Evolutionary conservation across 2,113 vertebrate genomes (phyloP).

Genomic region (Trematomus loennbergii): DNA sequence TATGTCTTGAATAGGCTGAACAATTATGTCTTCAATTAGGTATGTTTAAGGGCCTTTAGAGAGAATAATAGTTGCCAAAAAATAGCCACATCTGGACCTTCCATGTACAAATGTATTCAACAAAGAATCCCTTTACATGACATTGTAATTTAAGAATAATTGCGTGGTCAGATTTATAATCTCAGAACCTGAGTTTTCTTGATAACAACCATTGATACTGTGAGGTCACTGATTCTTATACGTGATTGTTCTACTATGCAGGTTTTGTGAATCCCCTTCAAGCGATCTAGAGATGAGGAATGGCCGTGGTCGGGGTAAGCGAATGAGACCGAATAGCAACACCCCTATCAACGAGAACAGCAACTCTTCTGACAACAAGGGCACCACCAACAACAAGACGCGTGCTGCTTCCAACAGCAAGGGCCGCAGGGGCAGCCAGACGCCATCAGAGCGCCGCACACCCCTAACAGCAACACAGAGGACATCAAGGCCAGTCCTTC

Average conservation of each 20-base stretch:
- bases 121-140: not conserved
- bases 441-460: conserved; percentile 93
- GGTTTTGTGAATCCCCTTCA: conserved; percentile 99
- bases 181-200: not conserved
- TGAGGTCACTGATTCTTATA: conserved; percentile 1
- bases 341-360: conserved; percentile 91
- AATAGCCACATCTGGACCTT: not conserved
- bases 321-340: conserved; percentile 96
- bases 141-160: conserved; percentile 5
- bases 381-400: conserved; percentile 92
- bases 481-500: conserved; percentile 98
- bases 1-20: not conserved
- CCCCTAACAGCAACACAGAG: conserved; percentile 89
- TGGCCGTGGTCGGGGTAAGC: conserved; percentile 94
- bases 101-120: not conserved
- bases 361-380: conserved; percentile 92
- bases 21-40: not conserved
- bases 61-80: conserved; percentile 2
- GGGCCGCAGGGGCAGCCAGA: conserved; percentile 96
- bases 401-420: conserved; percentile 95
- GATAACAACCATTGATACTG: not conserved
- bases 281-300: conserved; percentile 99
- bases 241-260: conserved; percentile 65
- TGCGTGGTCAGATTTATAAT: not conserved
- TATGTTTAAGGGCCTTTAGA: not conserved